phyloP scores from a whole-genome alignment of 92 coral and sea anemone species.

The Pocillopora meandrina region DNA sequence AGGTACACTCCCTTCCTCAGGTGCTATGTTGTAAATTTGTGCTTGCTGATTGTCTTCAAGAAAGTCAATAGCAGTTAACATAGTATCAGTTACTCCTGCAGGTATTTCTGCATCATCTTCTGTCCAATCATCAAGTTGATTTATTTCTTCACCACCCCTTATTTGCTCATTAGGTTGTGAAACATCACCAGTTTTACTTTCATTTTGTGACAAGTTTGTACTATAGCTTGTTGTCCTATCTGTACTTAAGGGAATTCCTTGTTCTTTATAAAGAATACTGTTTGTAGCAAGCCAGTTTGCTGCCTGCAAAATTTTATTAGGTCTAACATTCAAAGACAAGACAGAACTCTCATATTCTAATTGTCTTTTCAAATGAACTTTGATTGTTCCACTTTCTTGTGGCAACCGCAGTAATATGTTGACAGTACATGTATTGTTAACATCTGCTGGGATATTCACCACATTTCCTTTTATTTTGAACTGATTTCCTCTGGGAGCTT shows the following conservation, averaged over 20 bases:
- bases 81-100: conserved; percentile 31
- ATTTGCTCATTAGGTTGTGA: neutral
- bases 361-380: neutral
- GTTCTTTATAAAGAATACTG: conserved; percentile 67
- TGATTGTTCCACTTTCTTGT: neutral
- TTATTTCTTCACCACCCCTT: neutral
- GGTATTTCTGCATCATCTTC: conserved; percentile 50
- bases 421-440: too few species aligned
- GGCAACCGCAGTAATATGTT: too few species aligned
- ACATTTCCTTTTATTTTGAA: too few species aligned
- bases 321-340: conserved; percentile 53
- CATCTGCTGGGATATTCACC: too few species aligned
- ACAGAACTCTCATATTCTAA: neutral
- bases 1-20: conserved; percentile 40
- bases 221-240: conserved; percentile 44
- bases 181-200: conserved; percentile 30
- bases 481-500: too few species aligned
- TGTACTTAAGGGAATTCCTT: conserved; percentile 46
- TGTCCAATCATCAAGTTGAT: neutral
- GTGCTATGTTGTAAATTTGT: conserved; percentile 33
- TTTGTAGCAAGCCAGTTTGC: conserved; percentile 55
- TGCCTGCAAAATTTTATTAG: conserved; percentile 52
- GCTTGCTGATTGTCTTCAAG: conserved; percentile 24
- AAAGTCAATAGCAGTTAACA: conserved; percentile 32
- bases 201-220: conserved; percentile 27